Conservation (phyloP, 2,888 invertebrate species). For the Cephus pulcher region DNA sequence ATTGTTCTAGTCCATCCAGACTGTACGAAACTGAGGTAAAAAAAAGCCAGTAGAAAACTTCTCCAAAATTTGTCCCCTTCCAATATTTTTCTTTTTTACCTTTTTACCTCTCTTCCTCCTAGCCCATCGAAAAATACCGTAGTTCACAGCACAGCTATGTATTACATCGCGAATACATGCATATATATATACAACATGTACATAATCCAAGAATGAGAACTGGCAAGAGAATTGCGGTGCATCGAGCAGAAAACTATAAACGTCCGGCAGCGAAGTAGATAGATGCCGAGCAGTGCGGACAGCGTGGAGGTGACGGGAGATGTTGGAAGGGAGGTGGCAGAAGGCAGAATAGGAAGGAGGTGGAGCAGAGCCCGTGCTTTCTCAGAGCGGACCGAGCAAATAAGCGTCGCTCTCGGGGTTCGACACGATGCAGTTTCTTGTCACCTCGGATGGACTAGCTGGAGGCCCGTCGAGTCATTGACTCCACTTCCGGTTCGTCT, state of each 20-base stretch:
- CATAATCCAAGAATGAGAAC: neutral
- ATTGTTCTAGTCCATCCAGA: neutral
- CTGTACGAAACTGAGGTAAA: neutral
- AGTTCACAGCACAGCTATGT: neutral
- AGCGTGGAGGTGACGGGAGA: neutral
- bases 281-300: neutral
- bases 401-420: neutral
- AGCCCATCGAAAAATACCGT: neutral
- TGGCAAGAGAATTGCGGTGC: neutral
- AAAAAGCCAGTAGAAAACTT: neutral
- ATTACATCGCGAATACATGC: neutral
- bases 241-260: neutral
- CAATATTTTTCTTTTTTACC: neutral
- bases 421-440: constrained; percentile 37
- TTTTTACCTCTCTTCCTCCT: constrained; percentile 2
- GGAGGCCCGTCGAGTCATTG: constrained; percentile 49
- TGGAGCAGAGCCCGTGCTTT: neutral
- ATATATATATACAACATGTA: neutral
- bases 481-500: constrained; percentile 56
- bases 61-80: constrained; percentile 4
- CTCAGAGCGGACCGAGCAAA: neutral
- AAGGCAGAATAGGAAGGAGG: neutral
- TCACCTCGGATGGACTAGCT: constrained; percentile 44
- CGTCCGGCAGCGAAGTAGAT: neutral
- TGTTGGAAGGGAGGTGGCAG: neutral